Conservation (phyloP, 2,113 vertebrate species). For the Australoheros scitulus region DNA sequence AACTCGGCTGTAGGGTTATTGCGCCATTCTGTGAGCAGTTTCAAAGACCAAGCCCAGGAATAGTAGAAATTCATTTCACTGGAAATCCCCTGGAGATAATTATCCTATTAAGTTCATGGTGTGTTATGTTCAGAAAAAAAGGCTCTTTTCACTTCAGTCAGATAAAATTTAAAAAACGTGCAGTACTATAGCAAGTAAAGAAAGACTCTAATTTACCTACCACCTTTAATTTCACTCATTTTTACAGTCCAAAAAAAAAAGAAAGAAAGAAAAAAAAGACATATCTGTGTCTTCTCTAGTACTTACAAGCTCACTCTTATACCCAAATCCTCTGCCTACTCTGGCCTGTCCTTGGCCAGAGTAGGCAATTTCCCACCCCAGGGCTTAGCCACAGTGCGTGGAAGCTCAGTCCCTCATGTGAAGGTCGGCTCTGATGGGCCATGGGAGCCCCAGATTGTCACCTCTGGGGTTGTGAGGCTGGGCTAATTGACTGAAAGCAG, state of each 20-base stretch:
- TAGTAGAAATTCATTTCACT: conserved; percentile 21
- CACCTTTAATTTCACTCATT: background rate
- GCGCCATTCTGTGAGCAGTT: conserved; percentile 7
- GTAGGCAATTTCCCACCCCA: conserved; percentile 40
- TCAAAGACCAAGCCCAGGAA: conserved; percentile 34
- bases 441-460: conserved; percentile 49
- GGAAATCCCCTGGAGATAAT: conserved; percentile 35
- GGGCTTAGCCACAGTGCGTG: conserved; percentile 44
- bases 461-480: conserved; percentile 26
- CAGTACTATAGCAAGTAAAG: background rate
- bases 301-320: background rate
- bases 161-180: background rate
- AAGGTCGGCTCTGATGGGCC: conserved; percentile 58
- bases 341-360: conserved; percentile 42
- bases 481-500: conserved; percentile 62
- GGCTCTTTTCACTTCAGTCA: background rate
- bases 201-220: background rate
- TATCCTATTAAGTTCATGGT: conserved; percentile 24
- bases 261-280: background rate
- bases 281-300: background rate
- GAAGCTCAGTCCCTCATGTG: conserved; percentile 49
- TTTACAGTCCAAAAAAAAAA: background rate
- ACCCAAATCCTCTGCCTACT: background rate
- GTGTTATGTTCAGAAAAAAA: conserved; percentile 4
- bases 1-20: conserved; percentile 26